phyloP scores from a whole-genome alignment of 2,888 invertebrate species.

The Chloroclysta siterata region DNA sequence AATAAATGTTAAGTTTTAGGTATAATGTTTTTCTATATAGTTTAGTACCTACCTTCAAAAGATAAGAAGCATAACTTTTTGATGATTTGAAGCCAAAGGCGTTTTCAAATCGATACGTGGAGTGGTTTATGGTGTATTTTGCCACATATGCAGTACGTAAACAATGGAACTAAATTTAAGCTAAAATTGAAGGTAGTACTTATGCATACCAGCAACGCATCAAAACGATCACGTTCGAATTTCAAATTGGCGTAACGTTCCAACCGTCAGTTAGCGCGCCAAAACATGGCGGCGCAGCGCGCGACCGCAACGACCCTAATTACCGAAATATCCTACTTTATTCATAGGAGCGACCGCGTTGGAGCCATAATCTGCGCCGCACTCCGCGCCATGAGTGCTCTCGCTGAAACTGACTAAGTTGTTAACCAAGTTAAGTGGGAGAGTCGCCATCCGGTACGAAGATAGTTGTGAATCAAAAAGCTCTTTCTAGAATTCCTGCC shows the following conservation, averaged over 20 bases:
- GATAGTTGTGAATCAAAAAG: no score
- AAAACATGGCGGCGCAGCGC: slow-evolving; percentile 12
- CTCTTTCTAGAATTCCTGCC: no score
- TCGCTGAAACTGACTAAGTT: slow-evolving; percentile 1
- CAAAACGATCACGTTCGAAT: slow-evolving; percentile 21
- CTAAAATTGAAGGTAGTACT: background rate
- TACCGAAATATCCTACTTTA: slow-evolving; percentile 28
- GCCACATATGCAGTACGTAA: no score
- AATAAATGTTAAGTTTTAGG: background rate
- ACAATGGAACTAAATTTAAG: background rate
- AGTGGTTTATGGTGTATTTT: no score
- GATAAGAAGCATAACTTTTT: background rate
- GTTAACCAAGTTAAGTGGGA: background rate
- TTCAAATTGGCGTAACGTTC: slow-evolving; percentile 17
- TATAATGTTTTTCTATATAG: background rate
- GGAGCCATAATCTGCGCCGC: background rate
- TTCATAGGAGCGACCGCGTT: slow-evolving; percentile 24
- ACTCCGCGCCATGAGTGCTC: slow-evolving; percentile 5
- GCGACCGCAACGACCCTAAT: slow-evolving; percentile 23
- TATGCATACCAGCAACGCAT: background rate
- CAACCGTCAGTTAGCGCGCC: slow-evolving; percentile 23
- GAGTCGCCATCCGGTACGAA: background rate
- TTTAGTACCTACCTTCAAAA: background rate
- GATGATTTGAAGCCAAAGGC: no score
- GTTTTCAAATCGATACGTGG: no score